These are phyloP conservation scores for Drosophila ustulata DNA, from an alignment of 2,888 invertebrate species.

Conservation along the genomic window DNA sequence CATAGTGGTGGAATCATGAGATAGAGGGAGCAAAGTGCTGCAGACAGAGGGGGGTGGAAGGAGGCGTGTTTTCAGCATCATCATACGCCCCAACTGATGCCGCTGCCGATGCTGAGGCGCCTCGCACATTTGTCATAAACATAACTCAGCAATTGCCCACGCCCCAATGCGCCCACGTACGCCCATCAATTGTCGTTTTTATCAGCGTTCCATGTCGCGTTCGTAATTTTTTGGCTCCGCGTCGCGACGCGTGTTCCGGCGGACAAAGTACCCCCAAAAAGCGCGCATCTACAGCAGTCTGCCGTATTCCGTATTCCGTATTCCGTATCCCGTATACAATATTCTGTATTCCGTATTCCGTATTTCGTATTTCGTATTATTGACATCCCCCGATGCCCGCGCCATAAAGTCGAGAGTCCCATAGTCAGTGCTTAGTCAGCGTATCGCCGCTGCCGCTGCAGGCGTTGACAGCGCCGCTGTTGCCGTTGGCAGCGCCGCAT, in stretches of 20 bases:
- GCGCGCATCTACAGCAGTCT: too few species aligned
- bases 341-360: conserved; percentile 26
- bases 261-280: conserved; percentile 19
- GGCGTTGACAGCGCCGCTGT: conserved; percentile 28
- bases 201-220: conserved; percentile 75
- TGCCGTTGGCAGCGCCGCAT: conserved; percentile 61
- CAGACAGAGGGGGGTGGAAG: too few species aligned
- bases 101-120: conserved; percentile 10
- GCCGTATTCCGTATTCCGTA: conserved; percentile 21
- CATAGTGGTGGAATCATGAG: neutral
- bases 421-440: conserved; percentile 62
- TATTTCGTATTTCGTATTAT: conserved; percentile 54
- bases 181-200: conserved; percentile 81
- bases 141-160: conserved; percentile 80
- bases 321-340: conserved; percentile 22
- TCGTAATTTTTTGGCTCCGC: conserved; percentile 60
- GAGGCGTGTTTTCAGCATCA: conserved; percentile 29
- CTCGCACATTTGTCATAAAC: conserved; percentile 78
- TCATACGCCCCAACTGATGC: conserved; percentile 38
- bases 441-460: conserved; percentile 34
- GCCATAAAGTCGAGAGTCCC: conserved; percentile 4
- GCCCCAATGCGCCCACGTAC: conserved; percentile 76
- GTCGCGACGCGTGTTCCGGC: conserved; percentile 18
- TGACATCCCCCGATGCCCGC: conserved; percentile 32
- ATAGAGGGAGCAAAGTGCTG: too few species aligned